phyloP scores from a whole-genome alignment of 2,797 vertebrate species.

The Forpus xanthops region DNA sequence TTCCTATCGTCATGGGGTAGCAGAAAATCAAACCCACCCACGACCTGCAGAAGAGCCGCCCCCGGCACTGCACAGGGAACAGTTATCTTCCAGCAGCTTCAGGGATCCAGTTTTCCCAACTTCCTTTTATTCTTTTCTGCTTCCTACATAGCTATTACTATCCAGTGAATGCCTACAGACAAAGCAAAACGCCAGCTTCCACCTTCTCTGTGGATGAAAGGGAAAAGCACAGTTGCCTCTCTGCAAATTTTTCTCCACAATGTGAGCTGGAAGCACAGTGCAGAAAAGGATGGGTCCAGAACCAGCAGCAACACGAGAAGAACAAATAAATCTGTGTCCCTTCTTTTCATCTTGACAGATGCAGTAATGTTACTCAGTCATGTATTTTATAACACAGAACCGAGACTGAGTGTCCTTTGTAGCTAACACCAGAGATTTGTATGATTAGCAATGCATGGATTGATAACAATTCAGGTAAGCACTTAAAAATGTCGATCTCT shows the following conservation, averaged over 20 bases:
- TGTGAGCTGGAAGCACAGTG: neutral
- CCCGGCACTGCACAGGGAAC: neutral
- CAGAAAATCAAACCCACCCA: slow-evolving; percentile 45
- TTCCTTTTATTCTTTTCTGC: neutral
- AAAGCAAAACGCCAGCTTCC: neutral
- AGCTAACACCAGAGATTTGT: neutral
- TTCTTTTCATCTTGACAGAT: neutral
- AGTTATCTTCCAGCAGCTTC: neutral
- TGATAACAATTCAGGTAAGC: neutral
- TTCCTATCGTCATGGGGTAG: neutral
- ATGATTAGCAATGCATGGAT: neutral
- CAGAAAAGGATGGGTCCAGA: neutral
- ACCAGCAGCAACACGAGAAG: neutral
- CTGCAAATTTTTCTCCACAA: neutral
- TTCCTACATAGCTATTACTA: neutral
- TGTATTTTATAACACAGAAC: neutral
- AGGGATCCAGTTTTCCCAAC: neutral
- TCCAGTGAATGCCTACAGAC: neutral
- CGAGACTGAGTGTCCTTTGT: neutral
- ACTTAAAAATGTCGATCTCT: neutral
- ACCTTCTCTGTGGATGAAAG: neutral
- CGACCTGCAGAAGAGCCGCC: neutral
- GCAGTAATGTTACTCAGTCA: neutral
- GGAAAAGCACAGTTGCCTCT: neutral
- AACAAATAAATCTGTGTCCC: neutral